phyloP scores from a whole-genome alignment of 2,797 vertebrate species.

The Poecilia wingei region DNA sequence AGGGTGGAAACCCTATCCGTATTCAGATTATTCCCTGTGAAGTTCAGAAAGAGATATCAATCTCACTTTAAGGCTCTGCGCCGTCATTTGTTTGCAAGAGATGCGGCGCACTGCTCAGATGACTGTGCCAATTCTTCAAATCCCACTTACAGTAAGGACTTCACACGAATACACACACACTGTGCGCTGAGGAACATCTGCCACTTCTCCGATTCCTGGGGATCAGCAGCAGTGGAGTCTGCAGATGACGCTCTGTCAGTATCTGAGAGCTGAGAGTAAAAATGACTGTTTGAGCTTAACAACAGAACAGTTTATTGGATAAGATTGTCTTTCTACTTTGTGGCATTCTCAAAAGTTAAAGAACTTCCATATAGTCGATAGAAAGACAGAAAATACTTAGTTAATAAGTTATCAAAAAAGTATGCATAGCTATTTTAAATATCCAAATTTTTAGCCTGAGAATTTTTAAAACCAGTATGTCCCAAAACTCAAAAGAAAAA shows the following conservation, averaged over 20 bases:
- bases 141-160: conserved; percentile 83
- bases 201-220: conserved; percentile 67
- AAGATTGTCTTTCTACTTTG: conserved; percentile 51
- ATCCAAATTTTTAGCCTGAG: background rate
- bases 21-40: conserved; percentile 90
- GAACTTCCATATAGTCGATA: background rate
- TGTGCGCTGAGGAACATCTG: conserved; percentile 60
- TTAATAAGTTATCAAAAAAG: background rate
- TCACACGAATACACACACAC: conserved; percentile 56
- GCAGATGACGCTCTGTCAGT: conserved; percentile 46
- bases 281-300: conserved; percentile 55
- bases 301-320: conserved; percentile 36
- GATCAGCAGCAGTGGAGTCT: conserved; percentile 62
- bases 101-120: conserved; percentile 82
- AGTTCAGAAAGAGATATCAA: conserved; percentile 90
- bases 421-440: background rate
- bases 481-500: background rate
- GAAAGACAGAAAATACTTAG: background rate
- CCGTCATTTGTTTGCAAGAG: conserved; percentile 89
- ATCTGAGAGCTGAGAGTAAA: conserved; percentile 58
- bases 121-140: conserved; percentile 88
- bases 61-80: conserved; percentile 89
- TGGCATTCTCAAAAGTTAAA: conserved; percentile 25
- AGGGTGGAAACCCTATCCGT: conserved; percentile 82
- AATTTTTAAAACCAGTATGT: background rate